These are phyloP conservation scores for Crambe crambe DNA, from an alignment of 37 sponge, comb jelly and placozoan genomes.

Conservation along the genomic window DNA sequence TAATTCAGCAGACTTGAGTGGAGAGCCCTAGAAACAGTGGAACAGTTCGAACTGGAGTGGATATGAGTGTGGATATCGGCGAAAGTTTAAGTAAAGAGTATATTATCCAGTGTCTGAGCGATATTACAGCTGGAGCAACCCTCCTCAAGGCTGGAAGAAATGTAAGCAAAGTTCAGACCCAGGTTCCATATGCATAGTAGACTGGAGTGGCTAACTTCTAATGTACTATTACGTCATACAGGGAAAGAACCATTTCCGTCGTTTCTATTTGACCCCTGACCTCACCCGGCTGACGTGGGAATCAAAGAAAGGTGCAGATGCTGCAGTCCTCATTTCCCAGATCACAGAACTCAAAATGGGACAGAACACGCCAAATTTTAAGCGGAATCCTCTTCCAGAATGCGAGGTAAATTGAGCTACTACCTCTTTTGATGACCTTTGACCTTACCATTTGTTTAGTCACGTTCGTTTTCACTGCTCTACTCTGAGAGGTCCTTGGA, in stretches of 20 bases:
- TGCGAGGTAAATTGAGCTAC: conserved; percentile 57
- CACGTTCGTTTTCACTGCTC: conserved; percentile 81
- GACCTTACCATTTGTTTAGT: conserved; percentile 4
- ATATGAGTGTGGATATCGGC: conserved; percentile 11
- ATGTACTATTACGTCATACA: conserved; percentile 8
- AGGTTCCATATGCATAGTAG: not conserved
- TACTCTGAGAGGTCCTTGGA: conserved; percentile 80
- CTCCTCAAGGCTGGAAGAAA: conserved; percentile 81
- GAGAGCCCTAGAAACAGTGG: no score
- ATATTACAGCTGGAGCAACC: conserved; percentile 60
- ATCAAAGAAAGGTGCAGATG: conserved; percentile 61
- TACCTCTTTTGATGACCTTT: not conserved
- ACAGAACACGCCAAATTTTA: conserved; percentile 79
- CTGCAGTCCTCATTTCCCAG: conserved; percentile 79
- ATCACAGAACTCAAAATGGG: conserved; percentile 75
- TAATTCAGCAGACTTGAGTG: no score
- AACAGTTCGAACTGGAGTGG: no score
- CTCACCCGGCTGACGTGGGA: conserved; percentile 82
- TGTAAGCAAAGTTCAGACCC: conserved; percentile 24
- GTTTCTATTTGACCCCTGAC: conserved; percentile 74
- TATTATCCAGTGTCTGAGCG: conserved; percentile 21
- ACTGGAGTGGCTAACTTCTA: not conserved
- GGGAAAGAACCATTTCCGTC: conserved; percentile 85
- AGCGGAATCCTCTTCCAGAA: conserved; percentile 78
- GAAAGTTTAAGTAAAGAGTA: not conserved